phyloP scores from a whole-genome alignment of 2,797 vertebrate species.

The Pelochelys cantorii region DNA sequence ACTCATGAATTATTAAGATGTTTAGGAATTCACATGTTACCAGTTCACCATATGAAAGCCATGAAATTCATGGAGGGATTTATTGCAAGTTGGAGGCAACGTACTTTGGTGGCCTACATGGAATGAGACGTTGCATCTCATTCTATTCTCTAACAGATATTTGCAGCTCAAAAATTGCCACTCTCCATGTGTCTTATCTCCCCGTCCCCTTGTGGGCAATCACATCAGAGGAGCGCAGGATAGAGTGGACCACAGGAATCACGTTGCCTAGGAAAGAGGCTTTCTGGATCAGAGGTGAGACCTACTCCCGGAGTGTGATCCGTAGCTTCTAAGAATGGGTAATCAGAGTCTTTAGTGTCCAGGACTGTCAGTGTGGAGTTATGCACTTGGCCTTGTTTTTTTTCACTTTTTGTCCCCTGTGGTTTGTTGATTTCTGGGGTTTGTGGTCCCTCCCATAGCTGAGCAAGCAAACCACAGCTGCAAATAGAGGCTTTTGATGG shows the following conservation, averaged over 20 bases:
- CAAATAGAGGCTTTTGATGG: neutral
- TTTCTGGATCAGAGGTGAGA: neutral
- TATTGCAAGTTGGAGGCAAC: neutral
- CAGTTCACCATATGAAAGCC: constrained; percentile 22
- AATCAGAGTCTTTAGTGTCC: neutral
- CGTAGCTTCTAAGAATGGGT: neutral
- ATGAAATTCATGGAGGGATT: neutral
- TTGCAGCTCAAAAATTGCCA: neutral
- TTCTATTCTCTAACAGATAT: neutral
- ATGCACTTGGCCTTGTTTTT: neutral
- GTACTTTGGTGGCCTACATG: neutral
- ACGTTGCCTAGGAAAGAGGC: neutral
- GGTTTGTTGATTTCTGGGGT: neutral
- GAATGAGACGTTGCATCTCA: neutral
- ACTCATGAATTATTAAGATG: constrained; percentile 66
- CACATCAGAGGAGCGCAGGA: neutral
- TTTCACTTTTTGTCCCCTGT: neutral
- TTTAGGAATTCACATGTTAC: constrained; percentile 12
- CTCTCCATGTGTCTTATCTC: neutral
- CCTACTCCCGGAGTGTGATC: neutral
- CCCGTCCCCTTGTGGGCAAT: neutral
- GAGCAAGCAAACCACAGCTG: neutral
- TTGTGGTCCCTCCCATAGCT: neutral
- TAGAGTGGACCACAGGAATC: neutral
- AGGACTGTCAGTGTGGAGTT: neutral